Base-by-base conservation (phyloP, 2,888 invertebrate species). In the Xanthia icteritia region DNA sequence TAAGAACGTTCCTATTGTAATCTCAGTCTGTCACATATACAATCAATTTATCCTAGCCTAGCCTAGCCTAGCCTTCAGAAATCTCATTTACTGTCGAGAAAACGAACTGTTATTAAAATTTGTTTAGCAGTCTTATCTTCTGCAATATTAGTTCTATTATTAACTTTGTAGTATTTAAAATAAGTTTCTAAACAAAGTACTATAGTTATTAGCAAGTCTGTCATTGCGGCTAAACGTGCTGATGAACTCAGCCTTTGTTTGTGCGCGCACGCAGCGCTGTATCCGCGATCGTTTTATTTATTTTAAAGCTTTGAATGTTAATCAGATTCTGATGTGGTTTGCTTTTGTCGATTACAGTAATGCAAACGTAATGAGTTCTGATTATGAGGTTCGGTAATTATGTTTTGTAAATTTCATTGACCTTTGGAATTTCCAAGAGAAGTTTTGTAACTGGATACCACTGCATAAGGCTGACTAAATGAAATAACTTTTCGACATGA, bases 171-270 rank as follows among this genome's bases (percentile, higher is more conserved):
- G 20, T 65, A 17, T 23, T 67, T 23, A 15, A 31, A 51, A 64
- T 45, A 23, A 51, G 8, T 67, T 64, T 56, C 36, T 54, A 54
- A 31, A 79, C 71, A 84, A 66, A 69, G 42, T 56, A 0, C 4
- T 39, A 20, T 60, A 67, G 13, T 70, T 68, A 72, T 72, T 73
- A 79, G 66, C 69, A 74, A 51, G 63, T 79, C 66, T 64, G 81
- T 85, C 71, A 68, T n/a, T 66, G 42, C 78, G 65, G 84, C 86
- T 91, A 89, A 89, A 90, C 84, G 84, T 86, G 91, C 88, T 91
- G 91, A 92, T 91, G 92, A 91, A 89, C 90, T 91, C 90, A 91
- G 82, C 83, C 76, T 89, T 91, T 92, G 91, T 91, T 89, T 90
- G 86, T 88, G 90, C 86, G 83, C 86, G 73, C 73, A 82, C 86